Base-by-base conservation (phyloP, 2,888 invertebrate genomes). In the Agrochola macilenta region DNA sequence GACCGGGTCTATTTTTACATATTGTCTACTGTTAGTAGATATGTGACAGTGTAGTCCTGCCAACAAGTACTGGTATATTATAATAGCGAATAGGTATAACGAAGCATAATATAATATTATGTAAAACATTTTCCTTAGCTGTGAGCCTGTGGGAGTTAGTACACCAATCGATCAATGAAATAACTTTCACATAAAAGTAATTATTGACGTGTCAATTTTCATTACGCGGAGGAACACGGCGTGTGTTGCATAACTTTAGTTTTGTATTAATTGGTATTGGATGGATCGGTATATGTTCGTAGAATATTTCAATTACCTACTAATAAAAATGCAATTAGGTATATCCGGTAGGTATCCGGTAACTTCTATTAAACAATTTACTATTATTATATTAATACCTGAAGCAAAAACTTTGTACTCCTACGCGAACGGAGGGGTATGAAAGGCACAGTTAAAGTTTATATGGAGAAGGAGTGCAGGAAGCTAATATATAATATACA, bases 131-230 rank as follows among this genome's bases (percentile, higher is more conserved):
- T 52, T 43, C 26, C 20, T 64, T 43, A 49, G 12, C 23, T 35
- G 9, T 43, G 9, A 64, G 58, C 64, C 23, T 43, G 3, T 46
- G 57, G 82, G 49, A 76, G 14, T 64, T 63, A 52, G 35, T 14
- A 58, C 20, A 57, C 12, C 60, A 57, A 80, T 80, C 84, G 79
- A 80, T 84, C 80, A 84, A 65, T 72, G 12, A n/a, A 69, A 66
- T 79, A 79, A 66, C 79, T 79, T 61, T n/a, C 60, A 57, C 30
- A 70, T 83, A 78, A 83, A 79, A 79, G 57, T 80, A 70, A 84
- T 84, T 79, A 79, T 70, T 79, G 39, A 35, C 57, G 23, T 60
- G 84, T 70, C 80, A 80, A 84, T 79, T 80, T 80, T 79, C 84
- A 84, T 80, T 80, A 79, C n/a, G n/a, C 14, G 57, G 68, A 63